A percentile compares a stretch with the other conserved stretches of the same genome.
These are phyloP conservation scores for Tupaia tana DNA, from an alignment of 2,113 vertebrate genomes.

Conservation along the genomic window DNA sequence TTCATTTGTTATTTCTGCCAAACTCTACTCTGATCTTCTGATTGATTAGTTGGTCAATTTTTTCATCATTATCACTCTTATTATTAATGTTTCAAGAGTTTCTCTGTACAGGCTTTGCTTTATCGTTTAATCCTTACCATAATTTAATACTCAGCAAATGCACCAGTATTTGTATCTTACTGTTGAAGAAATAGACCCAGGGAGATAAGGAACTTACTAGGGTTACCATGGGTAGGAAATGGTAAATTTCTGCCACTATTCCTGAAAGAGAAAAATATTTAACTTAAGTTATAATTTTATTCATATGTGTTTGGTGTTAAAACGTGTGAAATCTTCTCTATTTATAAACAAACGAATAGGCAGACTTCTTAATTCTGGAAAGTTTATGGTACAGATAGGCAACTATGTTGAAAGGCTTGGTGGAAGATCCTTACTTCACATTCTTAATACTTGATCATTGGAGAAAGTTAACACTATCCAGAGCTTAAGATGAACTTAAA, in stretches of 20 bases:
- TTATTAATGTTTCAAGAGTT: background rate
- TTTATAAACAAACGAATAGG: background rate
- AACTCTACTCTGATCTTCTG: background rate
- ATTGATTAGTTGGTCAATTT: background rate
- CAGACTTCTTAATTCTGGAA: background rate
- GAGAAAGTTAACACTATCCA: background rate
- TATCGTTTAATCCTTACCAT: background rate
- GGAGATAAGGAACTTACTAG: background rate
- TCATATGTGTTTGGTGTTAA: constrained; percentile 13
- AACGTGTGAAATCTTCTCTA: background rate
- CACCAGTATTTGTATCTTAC: background rate
- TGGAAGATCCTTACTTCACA: background rate
- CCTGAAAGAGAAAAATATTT: constrained; percentile 22
- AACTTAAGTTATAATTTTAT: background rate
- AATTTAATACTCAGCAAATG: background rate
- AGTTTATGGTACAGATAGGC: background rate
- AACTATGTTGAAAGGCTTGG: background rate
- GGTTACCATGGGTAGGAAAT: background rate
- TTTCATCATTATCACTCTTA: background rate
- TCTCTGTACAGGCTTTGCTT: background rate
- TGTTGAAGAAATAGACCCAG: background rate
- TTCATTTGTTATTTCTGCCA: background rate
- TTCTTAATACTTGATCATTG: background rate
- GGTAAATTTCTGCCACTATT: background rate
- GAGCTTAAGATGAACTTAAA: background rate